Percentiles rank a stretch among this genome's conserved stretches.
phyloP scores from a whole-genome alignment of 2,888 invertebrate genomes.

The Ornithoptera alexandrae region DNA sequence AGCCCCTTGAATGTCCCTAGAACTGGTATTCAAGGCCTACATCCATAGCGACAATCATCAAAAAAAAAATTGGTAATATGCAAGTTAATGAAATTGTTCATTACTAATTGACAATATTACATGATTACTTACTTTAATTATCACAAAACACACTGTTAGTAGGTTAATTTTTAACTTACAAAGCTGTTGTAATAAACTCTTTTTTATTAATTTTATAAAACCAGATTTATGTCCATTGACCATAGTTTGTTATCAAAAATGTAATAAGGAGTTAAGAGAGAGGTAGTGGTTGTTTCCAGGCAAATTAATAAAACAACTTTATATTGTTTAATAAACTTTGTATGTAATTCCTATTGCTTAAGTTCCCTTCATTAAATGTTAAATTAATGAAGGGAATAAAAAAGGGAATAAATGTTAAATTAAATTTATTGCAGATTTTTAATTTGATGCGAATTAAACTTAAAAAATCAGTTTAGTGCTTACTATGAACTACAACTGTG shows the following conservation, averaged over 20 bases:
- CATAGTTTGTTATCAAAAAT: not conserved
- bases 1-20: too few species aligned
- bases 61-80: too few species aligned
- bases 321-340: not conserved
- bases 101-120: too few species aligned
- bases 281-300: not conserved
- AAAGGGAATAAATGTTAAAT: too few species aligned
- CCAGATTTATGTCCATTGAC: not conserved
- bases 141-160: not conserved
- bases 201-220: not conserved
- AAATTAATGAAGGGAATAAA: too few species aligned
- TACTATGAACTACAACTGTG: slow-evolving; percentile 19
- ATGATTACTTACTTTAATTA: too few species aligned
- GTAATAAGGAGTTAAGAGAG: not conserved
- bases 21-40: too few species aligned
- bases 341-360: not conserved
- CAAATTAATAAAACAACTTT: not conserved
- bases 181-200: not conserved
- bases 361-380: not conserved
- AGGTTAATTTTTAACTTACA: not conserved
- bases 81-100: too few species aligned
- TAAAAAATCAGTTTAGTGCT: slow-evolving; percentile 2
- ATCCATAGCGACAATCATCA: too few species aligned
- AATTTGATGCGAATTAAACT: not conserved
- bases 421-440: not conserved